Conservation (phyloP, 2,797 vertebrate species). For the Micromesistius poutassou region DNA sequence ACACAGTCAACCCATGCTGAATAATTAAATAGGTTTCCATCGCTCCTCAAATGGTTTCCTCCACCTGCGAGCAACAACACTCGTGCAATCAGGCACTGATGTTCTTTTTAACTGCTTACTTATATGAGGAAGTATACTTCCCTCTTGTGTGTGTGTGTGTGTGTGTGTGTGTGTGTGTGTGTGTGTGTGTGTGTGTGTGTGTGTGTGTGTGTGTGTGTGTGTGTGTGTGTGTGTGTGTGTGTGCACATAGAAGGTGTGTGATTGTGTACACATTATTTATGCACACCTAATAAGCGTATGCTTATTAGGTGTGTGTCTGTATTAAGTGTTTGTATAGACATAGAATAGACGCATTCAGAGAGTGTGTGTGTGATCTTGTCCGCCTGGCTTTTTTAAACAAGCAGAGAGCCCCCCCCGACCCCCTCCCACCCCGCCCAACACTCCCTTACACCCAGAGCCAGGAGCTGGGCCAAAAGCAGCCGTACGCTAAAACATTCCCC, state of each 20-base stretch:
- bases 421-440: constrained; percentile 44
- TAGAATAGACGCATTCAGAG: too few species aligned
- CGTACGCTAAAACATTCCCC: constrained; percentile 67
- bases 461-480: constrained; percentile 65
- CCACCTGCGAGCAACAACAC: background rate
- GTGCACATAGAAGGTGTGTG: too few species aligned
- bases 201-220: constrained; percentile 4
- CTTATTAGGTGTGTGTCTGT: background rate
- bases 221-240: background rate
- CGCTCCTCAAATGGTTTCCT: background rate
- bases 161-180: constrained; percentile 2
- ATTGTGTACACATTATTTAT: too few species aligned
- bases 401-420: constrained; percentile 31
- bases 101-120: background rate
- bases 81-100: background rate
- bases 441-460: constrained; percentile 59
- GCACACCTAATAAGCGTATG: too few species aligned
- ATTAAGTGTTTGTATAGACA: background rate
- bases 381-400: constrained; percentile 10
- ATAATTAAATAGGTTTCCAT: background rate
- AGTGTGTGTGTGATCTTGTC: background rate
- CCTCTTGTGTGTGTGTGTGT: background rate
- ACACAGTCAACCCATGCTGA: background rate
- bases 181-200: too few species aligned
- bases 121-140: background rate